phyloP scores from a whole-genome alignment of 2,797 vertebrate species.

The Schizopygopsis malacanthus region DNA sequence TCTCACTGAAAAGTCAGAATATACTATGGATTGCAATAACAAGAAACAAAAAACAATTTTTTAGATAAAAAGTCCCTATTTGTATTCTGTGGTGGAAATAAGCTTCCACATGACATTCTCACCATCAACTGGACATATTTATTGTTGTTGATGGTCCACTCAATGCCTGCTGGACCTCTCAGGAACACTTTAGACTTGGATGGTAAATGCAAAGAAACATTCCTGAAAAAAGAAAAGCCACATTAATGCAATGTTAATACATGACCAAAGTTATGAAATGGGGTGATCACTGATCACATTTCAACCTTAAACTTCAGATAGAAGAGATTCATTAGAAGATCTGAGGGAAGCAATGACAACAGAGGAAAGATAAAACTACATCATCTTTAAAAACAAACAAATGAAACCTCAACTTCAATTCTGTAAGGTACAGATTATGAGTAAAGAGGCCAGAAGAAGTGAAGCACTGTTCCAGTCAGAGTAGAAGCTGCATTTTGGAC shows the following conservation, averaged over 20 bases:
- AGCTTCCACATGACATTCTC: constrained; percentile 57
- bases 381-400: not conserved
- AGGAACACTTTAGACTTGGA: constrained; percentile 63
- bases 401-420: not conserved
- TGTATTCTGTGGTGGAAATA: not conserved
- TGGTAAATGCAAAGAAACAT: constrained; percentile 66
- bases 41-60: not conserved
- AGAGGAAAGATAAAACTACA: not conserved
- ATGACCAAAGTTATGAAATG: not conserved
- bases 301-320: not conserved
- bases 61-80: not conserved
- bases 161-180: constrained; percentile 75
- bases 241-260: not conserved
- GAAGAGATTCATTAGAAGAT: not conserved
- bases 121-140: constrained; percentile 55
- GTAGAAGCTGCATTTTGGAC: not conserved
- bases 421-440: not conserved
- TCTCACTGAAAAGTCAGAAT: not conserved
- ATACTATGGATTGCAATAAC: not conserved
- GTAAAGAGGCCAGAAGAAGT: not conserved
- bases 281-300: not conserved
- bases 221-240: constrained; percentile 63
- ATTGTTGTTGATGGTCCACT: constrained; percentile 68
- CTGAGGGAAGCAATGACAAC: not conserved
- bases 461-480: not conserved